Evolutionary conservation across 2,888 invertebrate genomes (phyloP).

Genomic region (Synanthedon myopaeformis): DNA sequence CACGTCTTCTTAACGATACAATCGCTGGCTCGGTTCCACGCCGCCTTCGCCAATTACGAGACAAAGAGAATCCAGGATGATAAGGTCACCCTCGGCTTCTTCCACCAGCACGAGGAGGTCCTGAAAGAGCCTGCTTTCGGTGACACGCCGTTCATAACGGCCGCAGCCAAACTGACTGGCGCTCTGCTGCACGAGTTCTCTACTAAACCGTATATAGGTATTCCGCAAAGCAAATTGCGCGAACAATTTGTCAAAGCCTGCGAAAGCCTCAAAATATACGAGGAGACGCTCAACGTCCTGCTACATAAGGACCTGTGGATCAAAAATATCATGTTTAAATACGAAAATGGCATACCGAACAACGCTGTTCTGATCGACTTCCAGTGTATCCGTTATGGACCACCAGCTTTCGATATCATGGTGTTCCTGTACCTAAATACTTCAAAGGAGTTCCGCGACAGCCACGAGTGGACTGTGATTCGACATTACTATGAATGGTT

Average conservation of each 20-base stretch:
- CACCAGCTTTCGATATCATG: slow-evolving; percentile 49
- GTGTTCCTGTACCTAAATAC: slow-evolving; percentile 37
- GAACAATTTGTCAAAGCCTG: slow-evolving; percentile 29
- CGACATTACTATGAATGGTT: slow-evolving; percentile 34
- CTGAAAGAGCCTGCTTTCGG: slow-evolving; percentile 29
- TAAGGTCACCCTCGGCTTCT: slow-evolving; percentile 18
- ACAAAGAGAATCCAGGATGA: slow-evolving; percentile 17
- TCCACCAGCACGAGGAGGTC: slow-evolving; percentile 22
- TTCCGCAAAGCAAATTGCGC: slow-evolving; percentile 23
- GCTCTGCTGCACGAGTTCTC: slow-evolving; percentile 36
- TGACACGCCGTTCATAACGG: slow-evolving; percentile 33
- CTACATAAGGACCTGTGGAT: slow-evolving; percentile 52
- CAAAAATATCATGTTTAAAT: slow-evolving; percentile 50
- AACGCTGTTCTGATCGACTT: slow-evolving; percentile 44
- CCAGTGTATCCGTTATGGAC: slow-evolving; percentile 43
- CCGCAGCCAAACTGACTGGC: slow-evolving; percentile 34
- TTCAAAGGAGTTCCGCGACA: slow-evolving; percentile 26
- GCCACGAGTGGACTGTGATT: slow-evolving; percentile 25
- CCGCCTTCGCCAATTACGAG: slow-evolving; percentile 37
- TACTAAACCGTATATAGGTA: slow-evolving; percentile 16
- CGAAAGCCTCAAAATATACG: slow-evolving; percentile 22
- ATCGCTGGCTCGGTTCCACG: slow-evolving; percentile 46
- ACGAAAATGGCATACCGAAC: slow-evolving; percentile 24
- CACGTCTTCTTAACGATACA: slow-evolving; percentile 25
- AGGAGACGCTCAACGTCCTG: slow-evolving; percentile 36